These are phyloP conservation scores for Delphinapterus leucas DNA, from an alignment of 2,113 vertebrate species.

Conservation along the genomic window DNA sequence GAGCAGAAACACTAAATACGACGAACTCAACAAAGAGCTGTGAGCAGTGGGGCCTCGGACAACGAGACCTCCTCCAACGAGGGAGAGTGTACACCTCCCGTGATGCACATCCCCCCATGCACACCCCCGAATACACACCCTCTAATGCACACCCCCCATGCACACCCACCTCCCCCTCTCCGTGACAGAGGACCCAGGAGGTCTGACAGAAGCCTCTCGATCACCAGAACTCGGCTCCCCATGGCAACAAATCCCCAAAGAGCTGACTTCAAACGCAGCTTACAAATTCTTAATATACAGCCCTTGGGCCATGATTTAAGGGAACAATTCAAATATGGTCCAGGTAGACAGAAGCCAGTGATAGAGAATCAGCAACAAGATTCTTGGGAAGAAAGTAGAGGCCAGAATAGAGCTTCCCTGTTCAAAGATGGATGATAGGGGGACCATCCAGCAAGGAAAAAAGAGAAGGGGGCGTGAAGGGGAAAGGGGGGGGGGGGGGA, in stretches of 20 bases:
- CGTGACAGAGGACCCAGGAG: not conserved
- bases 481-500: too few species aligned
- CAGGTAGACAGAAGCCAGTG: not conserved
- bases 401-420: not conserved
- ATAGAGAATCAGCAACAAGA: fast-evolving
- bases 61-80: too few species aligned
- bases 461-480: too few species aligned
- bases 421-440: not conserved
- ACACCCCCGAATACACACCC: too few species aligned
- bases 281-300: fast-evolving
- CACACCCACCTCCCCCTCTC: fast-evolving
- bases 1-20: too few species aligned
- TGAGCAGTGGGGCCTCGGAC: not conserved
- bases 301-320: too few species aligned
- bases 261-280: not conserved
- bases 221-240: not conserved
- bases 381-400: fast-evolving
- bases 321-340: too few species aligned
- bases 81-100: not conserved
- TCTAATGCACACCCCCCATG: not conserved
- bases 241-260: too few species aligned
- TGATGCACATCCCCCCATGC: too few species aligned
- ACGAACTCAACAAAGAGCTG: not conserved
- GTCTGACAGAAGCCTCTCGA: fast-evolving
- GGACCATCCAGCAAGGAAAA: not conserved